Evolutionary conservation across 2,888 invertebrate genomes (phyloP).

Genomic region (Dendrolimus houi): DNA sequence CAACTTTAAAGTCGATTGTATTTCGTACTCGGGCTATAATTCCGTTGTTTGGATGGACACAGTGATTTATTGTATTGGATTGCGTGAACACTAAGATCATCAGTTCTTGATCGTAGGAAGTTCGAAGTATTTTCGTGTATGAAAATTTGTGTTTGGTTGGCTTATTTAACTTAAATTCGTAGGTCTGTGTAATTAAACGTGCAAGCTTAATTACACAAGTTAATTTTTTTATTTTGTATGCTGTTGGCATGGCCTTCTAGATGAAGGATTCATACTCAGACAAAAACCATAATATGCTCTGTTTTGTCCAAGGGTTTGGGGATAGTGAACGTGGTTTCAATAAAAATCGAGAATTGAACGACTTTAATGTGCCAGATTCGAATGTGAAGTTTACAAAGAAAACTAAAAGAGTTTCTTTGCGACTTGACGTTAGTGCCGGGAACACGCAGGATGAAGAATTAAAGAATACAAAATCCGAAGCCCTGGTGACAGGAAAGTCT

Average conservation of each 20-base stretch:
- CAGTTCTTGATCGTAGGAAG: slow-evolving; percentile 7
- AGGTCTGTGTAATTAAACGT: neutral
- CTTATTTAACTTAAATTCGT: neutral
- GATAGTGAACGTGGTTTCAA: slow-evolving; percentile 48
- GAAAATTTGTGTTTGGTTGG: slow-evolving; percentile 16
- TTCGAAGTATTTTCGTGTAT: slow-evolving; percentile 17
- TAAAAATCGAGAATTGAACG: slow-evolving; percentile 43
- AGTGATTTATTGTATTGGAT: slow-evolving; percentile 13
- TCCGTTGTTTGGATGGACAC: neutral
- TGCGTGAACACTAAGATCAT: slow-evolving; percentile 6
- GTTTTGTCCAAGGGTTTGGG: slow-evolving; percentile 82
- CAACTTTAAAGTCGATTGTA: neutral
- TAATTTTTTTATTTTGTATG: slow-evolving; percentile 14
- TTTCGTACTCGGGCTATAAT: neutral
- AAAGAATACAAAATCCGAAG: slow-evolving; percentile 30
- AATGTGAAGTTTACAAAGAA: slow-evolving; percentile 38
- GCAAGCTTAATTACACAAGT: neutral
- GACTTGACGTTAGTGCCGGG: slow-evolving; percentile 22
- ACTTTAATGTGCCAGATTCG: slow-evolving; percentile 40
- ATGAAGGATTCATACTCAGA: slow-evolving; percentile 69
- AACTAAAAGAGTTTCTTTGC: slow-evolving; percentile 32
- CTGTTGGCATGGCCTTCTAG: slow-evolving; percentile 52
- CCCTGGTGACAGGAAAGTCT: slow-evolving; percentile 43
- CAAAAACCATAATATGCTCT: slow-evolving; percentile 77
- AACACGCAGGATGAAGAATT: slow-evolving; percentile 11